Percentiles rank a stretch among this genome's conserved stretches.
phyloP scores from a whole-genome alignment of 2,888 invertebrate genomes.

The Branchinecta sandiegonensis region DNA sequence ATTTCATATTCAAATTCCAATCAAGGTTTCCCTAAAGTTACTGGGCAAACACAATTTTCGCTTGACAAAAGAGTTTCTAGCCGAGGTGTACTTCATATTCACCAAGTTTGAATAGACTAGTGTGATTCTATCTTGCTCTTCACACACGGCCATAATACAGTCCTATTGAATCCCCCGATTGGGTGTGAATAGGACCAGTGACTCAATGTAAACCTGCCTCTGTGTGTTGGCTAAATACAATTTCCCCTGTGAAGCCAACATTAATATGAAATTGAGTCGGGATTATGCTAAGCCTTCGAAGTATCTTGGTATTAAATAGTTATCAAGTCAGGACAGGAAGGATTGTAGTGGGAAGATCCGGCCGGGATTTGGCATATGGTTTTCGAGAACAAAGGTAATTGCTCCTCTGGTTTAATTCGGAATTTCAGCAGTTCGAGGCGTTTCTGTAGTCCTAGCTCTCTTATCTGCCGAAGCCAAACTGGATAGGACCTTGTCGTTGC shows the following conservation, averaged over 20 bases:
- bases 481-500: no score
- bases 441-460: no score
- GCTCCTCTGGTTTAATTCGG: no score
- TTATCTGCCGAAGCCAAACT: no score
- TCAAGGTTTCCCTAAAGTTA: conserved; percentile 11
- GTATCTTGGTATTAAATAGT: conserved; percentile 7
- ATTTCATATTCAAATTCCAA: conserved; percentile 12
- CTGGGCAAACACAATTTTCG: conserved; percentile 15
- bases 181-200: conserved; percentile 11
- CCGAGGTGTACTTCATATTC: not conserved
- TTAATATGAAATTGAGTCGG: not conserved
- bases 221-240: conserved; percentile 9
- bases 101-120: not conserved
- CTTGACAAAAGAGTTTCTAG: conserved; percentile 9
- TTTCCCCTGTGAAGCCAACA: not conserved
- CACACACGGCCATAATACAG: conserved; percentile 15
- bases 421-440: no score
- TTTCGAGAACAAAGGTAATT: no score
- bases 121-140: conserved; percentile 6
- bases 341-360: no score
- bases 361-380: no score
- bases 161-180: conserved; percentile 1
- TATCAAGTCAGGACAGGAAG: no score
- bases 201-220: conserved; percentile 10
- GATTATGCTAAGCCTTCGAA: conserved; percentile 8